Conservation (phyloP, 2,888 invertebrate species). For the Plebejus melissa region DNA sequence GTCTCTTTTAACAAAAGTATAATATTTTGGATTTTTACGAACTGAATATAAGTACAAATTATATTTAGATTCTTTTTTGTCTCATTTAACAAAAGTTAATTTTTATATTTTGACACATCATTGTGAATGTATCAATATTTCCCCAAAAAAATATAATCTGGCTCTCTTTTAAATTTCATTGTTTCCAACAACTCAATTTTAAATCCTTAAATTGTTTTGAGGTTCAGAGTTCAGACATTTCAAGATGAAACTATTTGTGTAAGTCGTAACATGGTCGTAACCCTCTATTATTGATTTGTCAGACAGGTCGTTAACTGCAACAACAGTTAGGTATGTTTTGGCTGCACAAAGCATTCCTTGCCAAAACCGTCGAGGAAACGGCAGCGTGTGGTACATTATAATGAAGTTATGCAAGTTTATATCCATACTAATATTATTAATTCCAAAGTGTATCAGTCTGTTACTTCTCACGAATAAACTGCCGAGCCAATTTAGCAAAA, state of each 20-base stretch:
- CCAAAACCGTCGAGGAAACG: conserved; percentile 54
- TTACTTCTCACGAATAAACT: too few species aligned
- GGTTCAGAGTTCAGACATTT: background rate
- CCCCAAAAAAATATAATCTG: too few species aligned
- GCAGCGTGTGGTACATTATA: conserved; percentile 54
- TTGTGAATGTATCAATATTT: too few species aligned
- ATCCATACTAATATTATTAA: conserved; percentile 21
- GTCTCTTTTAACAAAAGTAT: background rate
- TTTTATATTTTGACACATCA: too few species aligned
- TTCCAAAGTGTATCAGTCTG: too few species aligned
- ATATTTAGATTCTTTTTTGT: too few species aligned
- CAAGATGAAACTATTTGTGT: background rate
- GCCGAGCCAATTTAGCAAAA: too few species aligned
- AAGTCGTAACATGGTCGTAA: background rate
- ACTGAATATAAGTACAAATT: too few species aligned
- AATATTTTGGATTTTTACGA: background rate
- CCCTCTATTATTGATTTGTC: conserved; percentile 3
- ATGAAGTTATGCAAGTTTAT: conserved; percentile 55
- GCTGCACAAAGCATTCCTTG: conserved; percentile 40
- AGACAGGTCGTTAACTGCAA: conserved; percentile 33
- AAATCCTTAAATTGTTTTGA: background rate
- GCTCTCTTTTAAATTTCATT: background rate
- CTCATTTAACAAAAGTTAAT: too few species aligned
- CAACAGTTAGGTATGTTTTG: conserved; percentile 31
- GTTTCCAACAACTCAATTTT: background rate